These are phyloP conservation scores for Tinamus major DNA, from an alignment of 2,797 vertebrate species.

Conservation along the genomic window DNA sequence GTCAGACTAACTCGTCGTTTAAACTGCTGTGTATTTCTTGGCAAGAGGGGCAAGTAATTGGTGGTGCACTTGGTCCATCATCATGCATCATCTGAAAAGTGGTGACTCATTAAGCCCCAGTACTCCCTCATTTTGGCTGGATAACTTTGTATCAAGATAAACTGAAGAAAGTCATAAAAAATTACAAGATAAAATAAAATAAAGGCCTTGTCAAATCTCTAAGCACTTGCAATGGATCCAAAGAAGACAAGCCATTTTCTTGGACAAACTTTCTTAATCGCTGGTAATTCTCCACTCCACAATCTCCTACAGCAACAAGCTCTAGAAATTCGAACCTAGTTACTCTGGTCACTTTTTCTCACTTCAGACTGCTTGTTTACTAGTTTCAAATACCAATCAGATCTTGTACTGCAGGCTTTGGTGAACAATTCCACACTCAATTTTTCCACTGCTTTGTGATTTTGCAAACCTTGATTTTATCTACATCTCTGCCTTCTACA, in stretches of 20 bases:
- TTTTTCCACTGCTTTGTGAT: background rate
- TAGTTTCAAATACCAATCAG: background rate
- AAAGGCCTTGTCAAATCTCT: background rate
- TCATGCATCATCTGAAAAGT: background rate
- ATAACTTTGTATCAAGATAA: background rate
- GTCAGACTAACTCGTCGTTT: constrained; percentile 8
- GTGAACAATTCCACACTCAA: background rate
- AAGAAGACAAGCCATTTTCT: background rate
- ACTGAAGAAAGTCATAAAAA: background rate
- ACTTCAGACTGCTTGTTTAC: background rate
- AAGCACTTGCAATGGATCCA: background rate
- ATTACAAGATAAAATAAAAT: background rate
- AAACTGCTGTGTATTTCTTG: constrained; percentile 33
- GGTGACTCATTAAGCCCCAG: background rate
- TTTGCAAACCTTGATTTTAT: background rate
- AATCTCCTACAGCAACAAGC: background rate
- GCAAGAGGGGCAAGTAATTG: background rate
- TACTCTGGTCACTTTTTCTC: background rate
- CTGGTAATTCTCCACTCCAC: background rate
- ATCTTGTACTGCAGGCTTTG: background rate
- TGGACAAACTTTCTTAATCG: background rate
- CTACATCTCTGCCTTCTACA: background rate
- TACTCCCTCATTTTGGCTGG: background rate
- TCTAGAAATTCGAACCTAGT: background rate
- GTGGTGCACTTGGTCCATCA: background rate